phyloP scores from a whole-genome alignment of 1,140 invertebrate genomes.

The Diprion similis region DNA sequence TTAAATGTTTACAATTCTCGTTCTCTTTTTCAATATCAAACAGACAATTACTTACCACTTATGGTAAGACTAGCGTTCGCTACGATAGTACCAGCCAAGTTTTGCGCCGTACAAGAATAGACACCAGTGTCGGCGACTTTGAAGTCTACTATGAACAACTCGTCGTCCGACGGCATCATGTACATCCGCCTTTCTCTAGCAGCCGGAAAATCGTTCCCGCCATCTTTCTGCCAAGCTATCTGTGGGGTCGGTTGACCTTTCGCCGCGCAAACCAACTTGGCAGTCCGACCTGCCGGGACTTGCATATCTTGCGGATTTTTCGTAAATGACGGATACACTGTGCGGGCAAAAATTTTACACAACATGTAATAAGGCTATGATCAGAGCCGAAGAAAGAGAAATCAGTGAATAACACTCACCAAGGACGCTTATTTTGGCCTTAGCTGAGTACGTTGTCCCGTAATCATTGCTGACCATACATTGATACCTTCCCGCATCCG shows the following conservation, averaged over 20 bases:
- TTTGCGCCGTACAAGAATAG: slow-evolving; percentile 93
- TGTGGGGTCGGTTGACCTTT: slow-evolving; percentile 86
- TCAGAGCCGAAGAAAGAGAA: neutral
- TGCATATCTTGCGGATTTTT: slow-evolving; percentile 87
- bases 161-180: slow-evolving; percentile 89
- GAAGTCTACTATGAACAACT: slow-evolving; percentile 91
- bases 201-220: slow-evolving; percentile 94
- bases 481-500: slow-evolving; percentile 88
- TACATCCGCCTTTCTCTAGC: slow-evolving; percentile 92
- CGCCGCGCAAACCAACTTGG: slow-evolving; percentile 89
- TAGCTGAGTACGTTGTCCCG: slow-evolving; percentile 88
- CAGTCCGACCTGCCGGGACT: slow-evolving; percentile 84
- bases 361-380: neutral
- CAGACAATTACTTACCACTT: slow-evolving; percentile 65
- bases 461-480: slow-evolving; percentile 91
- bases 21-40: neutral
- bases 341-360: slow-evolving; percentile 37
- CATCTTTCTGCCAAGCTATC: slow-evolving; percentile 93
- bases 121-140: slow-evolving; percentile 87
- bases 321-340: slow-evolving; percentile 86
- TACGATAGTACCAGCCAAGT: slow-evolving; percentile 84
- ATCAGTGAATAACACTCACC: slow-evolving; percentile 60
- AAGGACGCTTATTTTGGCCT: slow-evolving; percentile 85
- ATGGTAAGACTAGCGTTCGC: slow-evolving; percentile 91
- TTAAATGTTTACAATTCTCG: neutral